Conservation (phyloP, 2,797 vertebrate species). For the Cyprinodon diabolis region DNA sequence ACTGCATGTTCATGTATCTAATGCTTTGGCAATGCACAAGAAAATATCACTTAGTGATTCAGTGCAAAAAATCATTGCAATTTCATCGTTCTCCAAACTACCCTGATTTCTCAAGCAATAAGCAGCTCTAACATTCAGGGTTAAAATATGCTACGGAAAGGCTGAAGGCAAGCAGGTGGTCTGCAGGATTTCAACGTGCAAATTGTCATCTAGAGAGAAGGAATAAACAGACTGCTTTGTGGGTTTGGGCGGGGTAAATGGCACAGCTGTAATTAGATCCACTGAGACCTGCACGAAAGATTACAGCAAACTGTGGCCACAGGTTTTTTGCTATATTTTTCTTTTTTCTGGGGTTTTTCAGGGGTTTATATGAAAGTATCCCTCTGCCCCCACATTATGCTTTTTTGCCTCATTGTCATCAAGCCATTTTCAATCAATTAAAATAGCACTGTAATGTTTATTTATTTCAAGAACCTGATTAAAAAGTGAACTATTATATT, state of each 20-base stretch:
- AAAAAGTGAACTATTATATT: too few species aligned
- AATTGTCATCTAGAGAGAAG: slow-evolving; percentile 38
- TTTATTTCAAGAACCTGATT: too few species aligned
- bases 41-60: too few species aligned
- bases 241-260: slow-evolving; percentile 25
- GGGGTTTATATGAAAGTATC: not conserved
- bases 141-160: slow-evolving; percentile 21
- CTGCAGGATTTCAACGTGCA: slow-evolving; percentile 49
- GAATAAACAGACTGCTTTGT: slow-evolving; percentile 19
- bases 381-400: not conserved
- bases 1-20: not conserved
- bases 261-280: slow-evolving; percentile 68
- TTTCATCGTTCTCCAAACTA: not conserved
- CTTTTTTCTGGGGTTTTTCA: slow-evolving; percentile 3
- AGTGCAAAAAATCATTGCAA: not conserved
- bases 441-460: not conserved
- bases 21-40: not conserved
- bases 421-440: not conserved
- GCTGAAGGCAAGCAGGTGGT: slow-evolving; percentile 39
- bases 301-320: slow-evolving; percentile 26
- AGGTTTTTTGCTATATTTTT: slow-evolving; percentile 8
- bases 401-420: not conserved
- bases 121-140: too few species aligned
- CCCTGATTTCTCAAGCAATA: not conserved
- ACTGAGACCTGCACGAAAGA: slow-evolving; percentile 50